phyloP scores from a whole-genome alignment of 2,888 invertebrate genomes.

The Portevinia maculata region DNA sequence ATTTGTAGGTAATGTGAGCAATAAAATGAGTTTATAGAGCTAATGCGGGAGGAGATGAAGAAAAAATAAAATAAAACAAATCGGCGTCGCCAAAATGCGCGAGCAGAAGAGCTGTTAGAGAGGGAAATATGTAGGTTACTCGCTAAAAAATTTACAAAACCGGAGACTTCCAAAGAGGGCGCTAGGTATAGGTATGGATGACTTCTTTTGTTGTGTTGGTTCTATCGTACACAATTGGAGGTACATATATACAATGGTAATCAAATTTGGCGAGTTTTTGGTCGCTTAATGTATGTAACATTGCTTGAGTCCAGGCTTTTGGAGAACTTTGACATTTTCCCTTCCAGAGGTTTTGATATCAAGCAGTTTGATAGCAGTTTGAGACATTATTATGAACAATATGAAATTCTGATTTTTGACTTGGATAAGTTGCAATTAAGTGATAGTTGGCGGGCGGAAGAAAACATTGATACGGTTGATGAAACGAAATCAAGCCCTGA shows the following conservation, averaged over 20 bases:
- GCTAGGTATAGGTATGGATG: slow-evolving; percentile 6
- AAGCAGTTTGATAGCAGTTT: slow-evolving; percentile 50
- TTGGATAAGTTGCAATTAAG: too few relatives aligned
- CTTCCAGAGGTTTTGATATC: slow-evolving; percentile 27
- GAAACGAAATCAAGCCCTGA: too few relatives aligned
- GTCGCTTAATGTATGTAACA: slow-evolving; percentile 49
- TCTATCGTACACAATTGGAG: slow-evolving; percentile 26
- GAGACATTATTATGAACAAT: slow-evolving; percentile 2
- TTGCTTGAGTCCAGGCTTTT: slow-evolving; percentile 36
- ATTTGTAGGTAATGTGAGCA: slow-evolving; percentile 67
- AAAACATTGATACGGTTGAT: too few relatives aligned
- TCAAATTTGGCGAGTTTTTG: neutral
- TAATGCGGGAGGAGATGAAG: slow-evolving; percentile 18
- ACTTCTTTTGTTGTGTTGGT: slow-evolving; percentile 31
- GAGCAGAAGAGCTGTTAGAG: slow-evolving; percentile 47
- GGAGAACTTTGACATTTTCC: slow-evolving; percentile 70
- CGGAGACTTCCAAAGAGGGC: slow-evolving; percentile 54
- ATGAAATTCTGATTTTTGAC: too few relatives aligned
- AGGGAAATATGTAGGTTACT: slow-evolving; percentile 66
- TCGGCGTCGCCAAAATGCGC: slow-evolving; percentile 27
- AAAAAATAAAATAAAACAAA: slow-evolving; percentile 4
- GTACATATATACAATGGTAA: slow-evolving; percentile 34
- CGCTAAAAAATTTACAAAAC: slow-evolving; percentile 60
- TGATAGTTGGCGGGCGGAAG: too few relatives aligned
- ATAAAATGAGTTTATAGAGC: slow-evolving; percentile 64